A percentile compares a stretch with the other conserved stretches of the same genome.
These are phyloP conservation scores for Discoglossus pictus DNA, from an alignment of 2,797 vertebrate species.

Conservation along the genomic window DNA sequence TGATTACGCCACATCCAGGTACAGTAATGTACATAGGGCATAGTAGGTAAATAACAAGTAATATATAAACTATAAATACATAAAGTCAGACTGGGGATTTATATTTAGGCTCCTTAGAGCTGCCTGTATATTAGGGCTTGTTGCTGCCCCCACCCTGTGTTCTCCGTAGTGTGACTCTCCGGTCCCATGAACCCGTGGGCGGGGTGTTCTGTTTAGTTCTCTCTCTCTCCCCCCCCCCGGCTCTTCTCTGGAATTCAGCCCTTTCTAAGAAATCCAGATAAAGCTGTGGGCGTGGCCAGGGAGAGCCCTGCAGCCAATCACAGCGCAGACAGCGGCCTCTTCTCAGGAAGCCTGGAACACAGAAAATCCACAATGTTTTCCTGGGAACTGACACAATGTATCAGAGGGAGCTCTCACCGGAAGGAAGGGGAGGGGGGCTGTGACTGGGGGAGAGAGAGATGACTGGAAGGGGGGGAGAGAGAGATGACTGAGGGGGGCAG, in stretches of 20 bases:
- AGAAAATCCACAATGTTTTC: slow-evolving; percentile 45
- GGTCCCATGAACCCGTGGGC: no score
- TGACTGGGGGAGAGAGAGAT: neutral
- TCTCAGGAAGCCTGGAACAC: slow-evolving; percentile 40
- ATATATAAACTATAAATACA: no score
- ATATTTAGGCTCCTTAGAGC: no score
- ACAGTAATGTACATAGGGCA: no score
- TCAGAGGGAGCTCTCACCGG: neutral
- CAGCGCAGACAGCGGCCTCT: slow-evolving; percentile 1
- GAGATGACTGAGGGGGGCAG: no score
- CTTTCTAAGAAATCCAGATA: slow-evolving; percentile 51
- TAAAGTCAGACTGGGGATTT: no score
- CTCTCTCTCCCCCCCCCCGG: neutral
- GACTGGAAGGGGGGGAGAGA: no score
- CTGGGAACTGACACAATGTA: slow-evolving; percentile 46
- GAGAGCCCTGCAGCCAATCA: slow-evolving; percentile 10
- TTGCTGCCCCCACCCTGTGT: no score
- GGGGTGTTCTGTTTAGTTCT: neutral
- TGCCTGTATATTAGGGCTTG: no score
- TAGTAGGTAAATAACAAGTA: no score
- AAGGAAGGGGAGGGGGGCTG: neutral
- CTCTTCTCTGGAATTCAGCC: slow-evolving; percentile 39
- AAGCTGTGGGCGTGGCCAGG: slow-evolving; percentile 28
- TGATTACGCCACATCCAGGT: no score
- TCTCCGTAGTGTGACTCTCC: no score